Conservation (phyloP, 2,888 invertebrate species). For the Parelbella ahira region DNA sequence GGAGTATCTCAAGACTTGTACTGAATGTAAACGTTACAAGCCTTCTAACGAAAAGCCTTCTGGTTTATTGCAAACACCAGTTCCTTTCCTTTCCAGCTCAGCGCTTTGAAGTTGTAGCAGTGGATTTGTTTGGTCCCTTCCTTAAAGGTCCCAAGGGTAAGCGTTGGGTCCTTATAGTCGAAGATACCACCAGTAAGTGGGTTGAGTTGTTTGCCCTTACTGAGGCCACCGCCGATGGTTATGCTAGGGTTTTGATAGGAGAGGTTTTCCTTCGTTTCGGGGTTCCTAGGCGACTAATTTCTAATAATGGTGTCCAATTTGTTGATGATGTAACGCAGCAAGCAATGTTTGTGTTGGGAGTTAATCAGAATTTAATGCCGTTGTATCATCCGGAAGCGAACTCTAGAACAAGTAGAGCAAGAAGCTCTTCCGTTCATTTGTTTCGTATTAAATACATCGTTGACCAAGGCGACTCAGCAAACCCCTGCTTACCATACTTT, state of each 20-base stretch:
- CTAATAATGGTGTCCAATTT: slow-evolving; percentile 36
- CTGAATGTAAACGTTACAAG: slow-evolving; percentile 29
- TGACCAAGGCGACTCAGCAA: slow-evolving; percentile 28
- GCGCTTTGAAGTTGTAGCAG: slow-evolving; percentile 30
- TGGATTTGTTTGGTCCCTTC: slow-evolving; percentile 31
- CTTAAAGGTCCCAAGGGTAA: slow-evolving; percentile 23
- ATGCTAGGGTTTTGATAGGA: slow-evolving; percentile 21
- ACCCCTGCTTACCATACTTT: slow-evolving; percentile 37
- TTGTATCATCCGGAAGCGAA: slow-evolving; percentile 44
- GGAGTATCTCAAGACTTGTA: slow-evolving; percentile 25
- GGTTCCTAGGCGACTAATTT: slow-evolving; percentile 30
- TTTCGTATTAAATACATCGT: slow-evolving; percentile 21
- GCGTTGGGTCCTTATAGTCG: slow-evolving; percentile 29
- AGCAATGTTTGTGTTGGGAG: slow-evolving; percentile 25
- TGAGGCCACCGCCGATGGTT: slow-evolving; percentile 26
- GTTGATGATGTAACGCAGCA: slow-evolving; percentile 33
- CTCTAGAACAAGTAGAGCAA: too few relatives aligned
- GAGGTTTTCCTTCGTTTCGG: slow-evolving; percentile 33
- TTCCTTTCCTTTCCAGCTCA: slow-evolving; percentile 22
- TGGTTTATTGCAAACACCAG: slow-evolving; percentile 28
- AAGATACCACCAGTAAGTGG: slow-evolving; percentile 29
- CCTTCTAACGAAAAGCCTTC: slow-evolving; percentile 29
- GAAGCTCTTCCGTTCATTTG: slow-evolving; percentile 27
- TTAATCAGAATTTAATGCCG: slow-evolving; percentile 33
- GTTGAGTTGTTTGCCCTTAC: slow-evolving; percentile 27